Evolutionary conservation across 2,113 vertebrate genomes (phyloP).

Genomic region (Pterocles gutturalis): DNA sequence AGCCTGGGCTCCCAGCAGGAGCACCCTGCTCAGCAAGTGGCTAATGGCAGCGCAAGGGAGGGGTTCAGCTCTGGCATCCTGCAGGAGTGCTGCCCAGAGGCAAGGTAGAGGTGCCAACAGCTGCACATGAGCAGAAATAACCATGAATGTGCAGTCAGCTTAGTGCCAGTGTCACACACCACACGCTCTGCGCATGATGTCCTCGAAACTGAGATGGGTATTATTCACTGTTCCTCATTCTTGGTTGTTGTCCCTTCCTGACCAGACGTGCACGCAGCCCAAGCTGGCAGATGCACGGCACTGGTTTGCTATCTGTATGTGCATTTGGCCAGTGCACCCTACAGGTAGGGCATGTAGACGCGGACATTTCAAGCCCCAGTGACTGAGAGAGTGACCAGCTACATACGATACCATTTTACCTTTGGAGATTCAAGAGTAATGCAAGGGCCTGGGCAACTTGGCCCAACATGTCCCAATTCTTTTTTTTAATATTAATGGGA

Average conservation of each 20-base stretch:
- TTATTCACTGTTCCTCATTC: slow-evolving; percentile 25
- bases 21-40: not conserved
- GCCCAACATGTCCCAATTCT: not conserved
- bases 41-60: rapidly evolving
- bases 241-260: not conserved
- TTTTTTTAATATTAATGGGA: not conserved
- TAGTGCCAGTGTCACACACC: not conserved
- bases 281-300: not conserved
- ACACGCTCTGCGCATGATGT: not conserved
- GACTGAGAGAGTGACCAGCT: not conserved
- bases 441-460: not conserved
- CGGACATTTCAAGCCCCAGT: not conserved
- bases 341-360: rapidly evolving
- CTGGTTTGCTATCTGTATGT: not conserved
- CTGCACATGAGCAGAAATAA: not conserved
- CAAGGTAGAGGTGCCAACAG: not conserved
- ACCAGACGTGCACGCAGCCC: rapidly evolving
- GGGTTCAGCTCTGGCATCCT: not conserved
- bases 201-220: not conserved
- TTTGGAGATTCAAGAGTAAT: not conserved
- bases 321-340: not conserved
- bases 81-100: not conserved
- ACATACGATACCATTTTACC: rapidly evolving
- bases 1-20: not conserved
- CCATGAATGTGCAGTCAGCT: not conserved